These are phyloP conservation scores for Podiceps cristatus DNA, from an alignment of 2,113 vertebrate genomes.

Conservation along the genomic window DNA sequence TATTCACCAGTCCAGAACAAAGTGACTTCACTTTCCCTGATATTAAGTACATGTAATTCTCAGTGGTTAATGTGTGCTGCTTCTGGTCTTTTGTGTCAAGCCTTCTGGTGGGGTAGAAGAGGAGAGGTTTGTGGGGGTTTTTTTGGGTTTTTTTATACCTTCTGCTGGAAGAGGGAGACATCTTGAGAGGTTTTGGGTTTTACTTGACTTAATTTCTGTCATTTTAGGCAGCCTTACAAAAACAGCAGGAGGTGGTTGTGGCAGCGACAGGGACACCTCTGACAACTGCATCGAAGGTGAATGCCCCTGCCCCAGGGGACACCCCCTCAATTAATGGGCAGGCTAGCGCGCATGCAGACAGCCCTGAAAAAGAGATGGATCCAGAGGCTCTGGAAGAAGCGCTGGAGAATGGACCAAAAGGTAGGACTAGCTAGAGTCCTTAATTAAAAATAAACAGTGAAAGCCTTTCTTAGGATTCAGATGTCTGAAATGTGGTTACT, in stretches of 20 bases:
- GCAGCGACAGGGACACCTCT: conserved; percentile 74
- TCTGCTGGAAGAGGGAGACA: background rate
- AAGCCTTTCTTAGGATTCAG: background rate
- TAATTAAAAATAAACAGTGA: background rate
- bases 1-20: background rate
- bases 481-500: background rate
- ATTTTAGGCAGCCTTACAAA: conserved; percentile 91
- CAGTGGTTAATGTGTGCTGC: background rate
- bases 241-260: conserved; percentile 85
- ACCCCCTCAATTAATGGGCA: conserved; percentile 87
- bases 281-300: conserved; percentile 74
- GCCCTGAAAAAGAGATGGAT: conserved; percentile 85
- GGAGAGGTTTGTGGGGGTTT: too few relatives aligned
- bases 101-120: background rate
- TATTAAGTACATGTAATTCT: background rate
- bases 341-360: conserved; percentile 84
- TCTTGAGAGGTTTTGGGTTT: background rate
- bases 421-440: conserved; percentile 35
- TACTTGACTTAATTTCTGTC: background rate
- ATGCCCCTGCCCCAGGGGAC: conserved; percentile 75
- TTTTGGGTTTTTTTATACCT: too few relatives aligned
- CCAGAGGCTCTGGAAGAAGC: conserved; percentile 89
- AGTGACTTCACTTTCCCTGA: background rate
- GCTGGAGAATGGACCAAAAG: conserved; percentile 93
- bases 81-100: background rate